Evolutionary conservation across 1,140 invertebrate species (phyloP).

Genomic region (Aradophagus sp.): DNA sequence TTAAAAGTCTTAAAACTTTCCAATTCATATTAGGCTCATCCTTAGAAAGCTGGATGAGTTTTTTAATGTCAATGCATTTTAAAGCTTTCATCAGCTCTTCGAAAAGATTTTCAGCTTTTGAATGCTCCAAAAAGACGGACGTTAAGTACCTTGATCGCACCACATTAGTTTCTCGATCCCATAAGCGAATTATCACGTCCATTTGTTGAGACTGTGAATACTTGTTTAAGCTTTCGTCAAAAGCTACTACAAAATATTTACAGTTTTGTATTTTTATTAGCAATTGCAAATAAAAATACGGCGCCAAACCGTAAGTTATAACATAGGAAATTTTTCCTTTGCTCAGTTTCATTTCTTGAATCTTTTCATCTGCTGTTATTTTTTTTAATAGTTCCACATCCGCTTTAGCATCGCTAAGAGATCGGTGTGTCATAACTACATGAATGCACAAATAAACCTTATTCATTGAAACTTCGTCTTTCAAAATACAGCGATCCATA

Average conservation of each 20-base stretch:
- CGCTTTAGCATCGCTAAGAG: not conserved
- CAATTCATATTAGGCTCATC: conserved; percentile 50
- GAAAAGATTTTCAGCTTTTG: conserved; percentile 10
- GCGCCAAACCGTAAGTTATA: conserved; percentile 1
- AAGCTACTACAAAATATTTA: not conserved
- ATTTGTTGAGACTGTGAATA: conserved; percentile 2
- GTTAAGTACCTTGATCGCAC: conserved; percentile 20
- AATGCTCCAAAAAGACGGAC: conserved; percentile 13
- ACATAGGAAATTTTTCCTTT: conserved; percentile 2
- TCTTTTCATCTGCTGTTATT: not conserved
- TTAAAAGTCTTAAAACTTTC: conserved; percentile 9
- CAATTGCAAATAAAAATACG: not conserved
- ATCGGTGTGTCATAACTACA: conserved; percentile 3
- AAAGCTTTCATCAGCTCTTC: conserved; percentile 8
- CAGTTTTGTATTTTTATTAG: not conserved
- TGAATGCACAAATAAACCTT: not conserved
- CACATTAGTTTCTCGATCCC: conserved; percentile 4
- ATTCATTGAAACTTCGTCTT: not conserved
- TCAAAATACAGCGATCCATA: not conserved
- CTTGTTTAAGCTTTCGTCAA: conserved; percentile 7
- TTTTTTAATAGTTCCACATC: not conserved
- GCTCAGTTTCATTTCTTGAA: not conserved
- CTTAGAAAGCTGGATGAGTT: conserved; percentile 49
- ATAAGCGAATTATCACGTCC: conserved; percentile 13
- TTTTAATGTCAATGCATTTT: conserved; percentile 4